These are phyloP conservation scores for Oconnorella tubifera DNA, from an alignment of 2,888 invertebrate species.

Conservation along the genomic window DNA sequence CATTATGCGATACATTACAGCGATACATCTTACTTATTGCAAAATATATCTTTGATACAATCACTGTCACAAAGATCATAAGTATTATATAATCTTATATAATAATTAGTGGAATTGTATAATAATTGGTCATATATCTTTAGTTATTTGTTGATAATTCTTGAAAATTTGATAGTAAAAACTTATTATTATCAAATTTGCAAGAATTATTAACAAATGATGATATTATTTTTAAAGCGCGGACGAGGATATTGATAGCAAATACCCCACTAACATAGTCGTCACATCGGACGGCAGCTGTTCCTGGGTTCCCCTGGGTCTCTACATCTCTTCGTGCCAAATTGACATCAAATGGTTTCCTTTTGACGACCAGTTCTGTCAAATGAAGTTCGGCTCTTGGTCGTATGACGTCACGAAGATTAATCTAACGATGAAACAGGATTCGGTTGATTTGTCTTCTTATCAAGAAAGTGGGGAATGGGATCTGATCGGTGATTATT, in stretches of 20 bases:
- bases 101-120: too few species aligned
- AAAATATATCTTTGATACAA: too few species aligned
- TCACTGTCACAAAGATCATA: too few species aligned
- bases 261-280: conserved; percentile 37
- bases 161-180: too few species aligned
- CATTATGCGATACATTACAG: too few species aligned
- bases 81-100: too few species aligned
- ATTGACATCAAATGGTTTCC: conserved; percentile 39
- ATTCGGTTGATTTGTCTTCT: conserved; percentile 31
- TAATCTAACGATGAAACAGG: conserved; percentile 31
- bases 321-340: conserved; percentile 38
- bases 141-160: too few species aligned
- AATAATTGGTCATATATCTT: too few species aligned
- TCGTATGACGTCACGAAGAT: conserved; percentile 39
- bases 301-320: conserved; percentile 37
- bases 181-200: too few species aligned
- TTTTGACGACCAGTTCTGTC: conserved; percentile 39
- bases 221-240: too few species aligned
- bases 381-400: conserved; percentile 41
- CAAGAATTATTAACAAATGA: too few species aligned
- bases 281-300: conserved; percentile 32
- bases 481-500: conserved; percentile 31
- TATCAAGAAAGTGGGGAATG: conserved; percentile 38
- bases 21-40: too few species aligned
- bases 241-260: conserved; percentile 40